Evolutionary conservation across 2,888 invertebrate species (phyloP), one percentile per base, ranked within the genome.

Genomic region (Priapulus caudatus): DNA sequence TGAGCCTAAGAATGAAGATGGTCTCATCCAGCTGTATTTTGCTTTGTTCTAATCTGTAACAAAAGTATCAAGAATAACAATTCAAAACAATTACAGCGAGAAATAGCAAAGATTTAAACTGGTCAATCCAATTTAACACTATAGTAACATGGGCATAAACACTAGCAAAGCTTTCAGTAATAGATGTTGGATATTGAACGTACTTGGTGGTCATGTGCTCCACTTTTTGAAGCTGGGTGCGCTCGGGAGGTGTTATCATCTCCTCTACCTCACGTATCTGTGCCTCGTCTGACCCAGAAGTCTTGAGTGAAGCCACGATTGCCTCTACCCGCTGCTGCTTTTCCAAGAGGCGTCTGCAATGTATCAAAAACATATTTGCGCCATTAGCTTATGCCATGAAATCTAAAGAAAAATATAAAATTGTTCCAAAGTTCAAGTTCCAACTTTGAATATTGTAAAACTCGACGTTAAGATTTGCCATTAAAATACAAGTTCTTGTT

Each of bases 321-420:
- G 82, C 81, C 65, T 88, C 86, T 62, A 90, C 81, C 65, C 87
- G 78, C 60, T 86, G 82, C 62, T 87, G 84, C 72, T 91, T 91
- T 66, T 87, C 86, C 54, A 88, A 80, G 56, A 91, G 78, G 15
- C 89, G 78, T 65, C 82, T 83, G 69, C 89, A 83, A 55, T 78
- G 78, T 16, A 69, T 73, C 54, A 77, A n/a, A n/a, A n/a, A n/a
- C n/a, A n/a, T n/a, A n/a, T n/a, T n/a, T n/a, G n/a, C n/a, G n/a
- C n/a, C n/a, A n/a, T n/a, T n/a, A n/a, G n/a, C n/a, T n/a, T n/a
- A n/a, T n/a, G n/a, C n/a, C n/a, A n/a, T n/a, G n/a, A n/a, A n/a
- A n/a, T n/a, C n/a, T n/a, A n/a, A n/a, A n/a, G n/a, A n/a, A n/a
- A n/a, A n/a, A n/a, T n/a, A n/a, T n/a, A n/a, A n/a, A n/a, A n/a